phyloP scores from a whole-genome alignment of 2,797 vertebrate species.

The Glossophaga mutica region DNA sequence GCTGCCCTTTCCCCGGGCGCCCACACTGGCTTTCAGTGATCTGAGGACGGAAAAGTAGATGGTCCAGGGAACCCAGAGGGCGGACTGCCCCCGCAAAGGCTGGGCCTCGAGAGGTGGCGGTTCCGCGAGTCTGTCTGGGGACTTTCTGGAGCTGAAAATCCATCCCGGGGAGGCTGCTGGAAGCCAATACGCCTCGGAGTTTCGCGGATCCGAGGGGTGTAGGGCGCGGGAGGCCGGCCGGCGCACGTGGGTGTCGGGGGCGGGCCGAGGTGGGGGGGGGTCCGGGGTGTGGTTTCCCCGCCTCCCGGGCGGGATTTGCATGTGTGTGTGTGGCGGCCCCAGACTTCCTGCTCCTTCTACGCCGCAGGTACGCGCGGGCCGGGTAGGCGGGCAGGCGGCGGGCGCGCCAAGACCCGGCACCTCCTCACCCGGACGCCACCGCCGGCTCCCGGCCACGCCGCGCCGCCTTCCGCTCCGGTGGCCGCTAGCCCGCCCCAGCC shows the following conservation, averaged over 20 bases:
- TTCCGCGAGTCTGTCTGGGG: neutral
- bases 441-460: neutral
- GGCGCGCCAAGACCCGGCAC: conserved; percentile 38
- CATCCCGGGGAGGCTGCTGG: neutral
- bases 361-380: conserved; percentile 73
- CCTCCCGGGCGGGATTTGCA: conserved; percentile 72
- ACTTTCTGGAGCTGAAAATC: neutral
- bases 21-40: neutral
- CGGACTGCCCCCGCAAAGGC: neutral
- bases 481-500: conserved; percentile 11
- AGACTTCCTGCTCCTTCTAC: conserved; percentile 76
- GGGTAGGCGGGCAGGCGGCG: neutral
- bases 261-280: conserved; percentile 15
- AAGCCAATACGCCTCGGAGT: neutral
- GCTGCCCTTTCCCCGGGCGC: neutral
- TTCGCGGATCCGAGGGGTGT: neutral
- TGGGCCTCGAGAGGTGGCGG: neutral
- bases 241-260: conserved; percentile 60
- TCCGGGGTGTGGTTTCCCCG: conserved; percentile 67
- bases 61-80: neutral
- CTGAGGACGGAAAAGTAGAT: neutral
- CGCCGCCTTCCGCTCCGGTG: conserved; percentile 9
- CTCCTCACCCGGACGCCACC: conserved; percentile 32
- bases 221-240: neutral
- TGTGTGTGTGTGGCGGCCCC: conserved; percentile 54